These are phyloP conservation scores for Parauchenoglanis ngamensis DNA, from an alignment of 2,797 vertebrate genomes.

Conservation along the genomic window DNA sequence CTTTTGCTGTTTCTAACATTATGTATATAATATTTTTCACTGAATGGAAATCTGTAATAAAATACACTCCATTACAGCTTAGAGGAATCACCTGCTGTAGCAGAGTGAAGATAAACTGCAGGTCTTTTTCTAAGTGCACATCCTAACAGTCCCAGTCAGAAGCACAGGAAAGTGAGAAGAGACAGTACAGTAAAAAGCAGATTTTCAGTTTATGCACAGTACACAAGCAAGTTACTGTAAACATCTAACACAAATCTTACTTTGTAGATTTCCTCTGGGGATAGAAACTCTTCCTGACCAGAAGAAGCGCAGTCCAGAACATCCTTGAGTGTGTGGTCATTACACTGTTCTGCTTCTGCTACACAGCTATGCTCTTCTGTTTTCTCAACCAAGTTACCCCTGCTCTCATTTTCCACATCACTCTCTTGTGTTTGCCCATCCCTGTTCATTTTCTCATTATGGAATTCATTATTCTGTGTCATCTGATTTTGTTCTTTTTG, in stretches of 20 bases:
- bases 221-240: not conserved
- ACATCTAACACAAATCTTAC: conserved; percentile 59
- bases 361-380: conserved; percentile 14
- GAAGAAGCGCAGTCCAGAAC: conserved; percentile 38
- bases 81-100: conserved; percentile 66
- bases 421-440: not conserved
- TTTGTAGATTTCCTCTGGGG: conserved; percentile 69
- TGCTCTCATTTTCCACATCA: conserved; percentile 5
- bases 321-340: conserved; percentile 9
- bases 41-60: not conserved
- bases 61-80: conserved; percentile 4
- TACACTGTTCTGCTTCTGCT: conserved; percentile 3
- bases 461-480: not conserved
- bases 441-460: not conserved
- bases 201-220: not conserved
- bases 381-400: not conserved
- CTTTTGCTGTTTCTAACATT: not conserved
- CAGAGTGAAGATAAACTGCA: conserved; percentile 62
- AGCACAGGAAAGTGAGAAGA: conserved; percentile 31
- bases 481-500: not conserved
- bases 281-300: conserved; percentile 59
- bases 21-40: not conserved
- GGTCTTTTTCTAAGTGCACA: conserved; percentile 60
- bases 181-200: conserved; percentile 32
- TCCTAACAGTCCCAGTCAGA: conserved; percentile 56